Base-by-base conservation (phyloP, 2,888 invertebrate genomes). In the Xanthia togata region DNA sequence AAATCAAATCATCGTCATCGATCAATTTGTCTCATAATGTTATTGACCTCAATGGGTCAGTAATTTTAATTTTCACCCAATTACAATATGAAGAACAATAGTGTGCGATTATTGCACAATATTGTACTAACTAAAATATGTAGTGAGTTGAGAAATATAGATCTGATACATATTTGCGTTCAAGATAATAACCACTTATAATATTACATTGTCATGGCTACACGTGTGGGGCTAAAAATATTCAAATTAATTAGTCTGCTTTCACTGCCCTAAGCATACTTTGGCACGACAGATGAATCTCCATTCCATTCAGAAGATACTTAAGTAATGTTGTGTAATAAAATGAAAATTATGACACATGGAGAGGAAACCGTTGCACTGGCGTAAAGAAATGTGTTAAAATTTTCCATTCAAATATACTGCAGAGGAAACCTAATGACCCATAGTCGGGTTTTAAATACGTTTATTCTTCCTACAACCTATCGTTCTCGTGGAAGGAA, bases 331-430 rank as follows among this genome's bases (percentile, higher is more conserved):
- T 73, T 35, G 35, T 44, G 78, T 64, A 78, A 78, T 44, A 79
- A 57, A 53, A 57, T 57, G n/a, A 23, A 57, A 68, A 50, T 79
- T 14, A 79, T 79, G 62, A 79, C 73, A 68, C 73, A 68, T 57
- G 23, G 17, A 9, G 31, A 59, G 55, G 63, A 62, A 63, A 64
- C 14, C 14, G 4, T 59, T 14, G 41, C 55, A 68, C 26, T 70
- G 57, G 53, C 57, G 79, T 78, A 38, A 35, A 44, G 2, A 35
- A 59, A 50, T 57, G 8, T 41, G 38, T 38, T 26, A 41, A 14
- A 55, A 63, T 53, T 23, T 50, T 55, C 47, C 38, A 14, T 62
- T 17, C 14, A 26, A 38, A 50, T 44, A n/a, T 14, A 12, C 26
- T 3, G 8, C 20, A 55, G 26, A 26, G n/a, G 20, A 63, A 55